Evolutionary conservation across 2,888 invertebrate genomes (phyloP), one percentile per base, ranked within the genome.

Genomic region (Carabus problematicus): DNA sequence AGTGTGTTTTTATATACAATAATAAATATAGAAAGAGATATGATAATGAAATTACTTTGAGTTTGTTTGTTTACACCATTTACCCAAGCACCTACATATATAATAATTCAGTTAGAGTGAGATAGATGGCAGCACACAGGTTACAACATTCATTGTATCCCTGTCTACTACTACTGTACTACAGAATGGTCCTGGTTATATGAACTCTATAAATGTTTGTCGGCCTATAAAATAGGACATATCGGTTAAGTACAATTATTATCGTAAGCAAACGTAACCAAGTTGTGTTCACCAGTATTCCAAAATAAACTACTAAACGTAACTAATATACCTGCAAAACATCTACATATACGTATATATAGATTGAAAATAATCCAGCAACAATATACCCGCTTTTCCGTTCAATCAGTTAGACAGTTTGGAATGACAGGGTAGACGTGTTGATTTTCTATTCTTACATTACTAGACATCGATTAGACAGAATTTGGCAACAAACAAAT

Each of bases 1-100:
- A 69, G 69, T 69, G 69, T 69, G 69, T 69, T 69, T 29, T 69
- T 69, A 69, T 69, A 69, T 69, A 69, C 69, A 69, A 69, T 69
- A 69, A 69, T 29, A 29, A 29, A 29, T 29, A 69, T 69, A 69
- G 62, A 69, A 62, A 62, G 55, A 54, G 47, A 69, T n/a, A n/a
- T 61, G 52, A 66, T 54, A 40, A 69, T 69, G 52, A 45, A 62
- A 42, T 42, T 42, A 3, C 11, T n/a, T 56, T 56, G n/a, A 39
- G 29, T 29, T 56, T 40, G 12, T 54, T 54, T 56, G 16, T 18
- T 52, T 14, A 18, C 52, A 12, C 19, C 16, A 45, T 52, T 12
- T 16, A 11, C 19, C 52, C 52, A 16, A 19, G n/a, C 12, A 56
- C 56, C 56, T 55, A 55, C 43, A 42, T 9, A 49, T 12, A 16